Evolutionary conservation across 37 sponge, comb jelly and placozoan genomes (phyloP).

Genomic region (Agelas oroides): DNA sequence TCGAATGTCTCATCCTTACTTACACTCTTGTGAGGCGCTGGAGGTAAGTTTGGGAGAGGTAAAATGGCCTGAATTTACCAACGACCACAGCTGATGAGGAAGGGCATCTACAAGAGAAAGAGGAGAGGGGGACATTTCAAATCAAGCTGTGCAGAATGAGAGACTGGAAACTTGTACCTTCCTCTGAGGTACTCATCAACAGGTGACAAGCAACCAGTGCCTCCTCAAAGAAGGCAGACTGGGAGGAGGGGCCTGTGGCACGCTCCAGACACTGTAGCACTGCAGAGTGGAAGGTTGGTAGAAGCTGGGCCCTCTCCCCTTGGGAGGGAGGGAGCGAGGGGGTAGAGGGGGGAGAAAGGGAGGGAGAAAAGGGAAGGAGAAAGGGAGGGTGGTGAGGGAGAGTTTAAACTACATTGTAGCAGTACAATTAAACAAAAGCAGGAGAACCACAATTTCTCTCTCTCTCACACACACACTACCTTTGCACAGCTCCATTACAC

Average conservation of each 20-base stretch:
- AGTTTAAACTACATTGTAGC: too few species aligned
- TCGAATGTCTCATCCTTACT: too few species aligned
- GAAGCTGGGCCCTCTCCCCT: slow-evolving; percentile 8
- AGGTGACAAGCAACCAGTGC: slow-evolving; percentile 34
- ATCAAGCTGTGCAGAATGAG: too few species aligned
- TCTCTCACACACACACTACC: too few species aligned
- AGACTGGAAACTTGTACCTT: too few species aligned
- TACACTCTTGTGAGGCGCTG: slow-evolving; percentile 34
- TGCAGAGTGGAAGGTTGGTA: neutral
- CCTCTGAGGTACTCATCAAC: neutral
- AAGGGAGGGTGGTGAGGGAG: too few species aligned
- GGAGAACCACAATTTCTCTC: too few species aligned
- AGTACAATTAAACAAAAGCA: neutral
- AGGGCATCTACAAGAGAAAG: slow-evolving; percentile 1
- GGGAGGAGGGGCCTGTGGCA: slow-evolving; percentile 15
- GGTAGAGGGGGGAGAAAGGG: neutral
- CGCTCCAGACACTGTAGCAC: slow-evolving; percentile 25
- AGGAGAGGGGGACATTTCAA: too few species aligned
- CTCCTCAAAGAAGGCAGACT: slow-evolving; percentile 51
- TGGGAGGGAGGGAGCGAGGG: too few species aligned
- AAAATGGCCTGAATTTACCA: slow-evolving; percentile 30
- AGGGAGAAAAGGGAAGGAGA: too few species aligned
- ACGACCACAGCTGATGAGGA: slow-evolving; percentile 21
- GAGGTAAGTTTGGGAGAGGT: slow-evolving; percentile 26
- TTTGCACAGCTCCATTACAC: slow-evolving; percentile 23